Conservation (phyloP, 2,888 invertebrate genomes). For the Ennomos erosarius region DNA sequence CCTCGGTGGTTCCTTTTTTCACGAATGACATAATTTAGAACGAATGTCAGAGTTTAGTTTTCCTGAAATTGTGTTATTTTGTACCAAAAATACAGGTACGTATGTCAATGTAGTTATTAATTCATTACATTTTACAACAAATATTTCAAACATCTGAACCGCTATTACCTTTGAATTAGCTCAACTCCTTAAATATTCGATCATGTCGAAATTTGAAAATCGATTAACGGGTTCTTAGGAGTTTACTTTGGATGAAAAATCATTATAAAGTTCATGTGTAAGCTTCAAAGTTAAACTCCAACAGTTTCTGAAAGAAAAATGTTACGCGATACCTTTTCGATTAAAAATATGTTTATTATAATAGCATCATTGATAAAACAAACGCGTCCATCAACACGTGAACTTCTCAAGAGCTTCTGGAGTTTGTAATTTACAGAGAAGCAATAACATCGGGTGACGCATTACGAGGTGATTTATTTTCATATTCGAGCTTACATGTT, state of each 20-base stretch:
- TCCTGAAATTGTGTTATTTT: too few relatives aligned
- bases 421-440: slow-evolving; percentile 16
- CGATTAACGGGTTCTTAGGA: too few relatives aligned
- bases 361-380: slow-evolving; percentile 22
- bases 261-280: background rate
- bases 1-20: too few relatives aligned
- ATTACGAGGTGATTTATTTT: slow-evolving; percentile 14
- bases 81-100: too few relatives aligned
- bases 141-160: too few relatives aligned
- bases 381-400: slow-evolving; percentile 18
- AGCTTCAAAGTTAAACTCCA: slow-evolving; percentile 3
- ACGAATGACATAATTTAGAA: too few relatives aligned
- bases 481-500: slow-evolving; percentile 17
- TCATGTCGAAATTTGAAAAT: too few relatives aligned
- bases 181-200: too few relatives aligned
- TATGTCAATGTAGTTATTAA: too few relatives aligned
- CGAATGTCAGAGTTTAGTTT: too few relatives aligned
- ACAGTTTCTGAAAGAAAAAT: slow-evolving; percentile 1
- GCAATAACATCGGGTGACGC: slow-evolving; percentile 14
- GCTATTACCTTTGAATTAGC: too few relatives aligned
- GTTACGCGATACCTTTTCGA: slow-evolving; percentile 7
- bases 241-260: background rate
- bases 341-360: slow-evolving; percentile 16
- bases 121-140: too few relatives aligned
- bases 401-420: slow-evolving; percentile 10